These are phyloP conservation scores for Timema cristinae DNA, from an alignment of 2,888 invertebrate genomes.

Conservation along the genomic window DNA sequence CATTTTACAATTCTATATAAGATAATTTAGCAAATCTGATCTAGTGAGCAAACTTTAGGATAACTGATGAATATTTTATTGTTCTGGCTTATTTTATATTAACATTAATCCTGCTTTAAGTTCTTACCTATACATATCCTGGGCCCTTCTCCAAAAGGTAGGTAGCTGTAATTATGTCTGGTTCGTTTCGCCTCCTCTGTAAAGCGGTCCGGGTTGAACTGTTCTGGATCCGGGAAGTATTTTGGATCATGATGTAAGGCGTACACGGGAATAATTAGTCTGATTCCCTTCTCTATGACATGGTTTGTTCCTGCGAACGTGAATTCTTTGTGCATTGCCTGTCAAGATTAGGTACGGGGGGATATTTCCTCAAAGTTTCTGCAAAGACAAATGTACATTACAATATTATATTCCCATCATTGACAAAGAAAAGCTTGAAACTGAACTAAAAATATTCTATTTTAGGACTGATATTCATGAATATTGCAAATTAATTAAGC, in stretches of 20 bases:
- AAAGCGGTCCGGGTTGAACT: constrained; percentile 39
- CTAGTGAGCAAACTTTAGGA: too few species aligned
- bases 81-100: too few species aligned
- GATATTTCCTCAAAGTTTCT: constrained; percentile 24
- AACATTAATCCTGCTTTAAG: neutral
- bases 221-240: constrained; percentile 37
- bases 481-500: too few species aligned
- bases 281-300: constrained; percentile 29
- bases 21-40: too few species aligned
- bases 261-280: constrained; percentile 33
- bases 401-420: too few species aligned
- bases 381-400: constrained; percentile 28
- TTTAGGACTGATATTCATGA: too few species aligned
- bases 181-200: constrained; percentile 31
- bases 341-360: constrained; percentile 6
- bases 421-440: too few species aligned
- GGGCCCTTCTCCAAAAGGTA: constrained; percentile 28
- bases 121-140: constrained; percentile 26
- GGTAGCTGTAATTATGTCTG: constrained; percentile 29
- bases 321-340: constrained; percentile 13
- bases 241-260: constrained; percentile 36
- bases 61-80: too few species aligned
- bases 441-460: too few species aligned
- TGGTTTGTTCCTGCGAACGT: neutral
- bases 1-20: too few species aligned